Conservation (phyloP, 2,113 vertebrate genomes). For the Vulpes vulpes region DNA sequence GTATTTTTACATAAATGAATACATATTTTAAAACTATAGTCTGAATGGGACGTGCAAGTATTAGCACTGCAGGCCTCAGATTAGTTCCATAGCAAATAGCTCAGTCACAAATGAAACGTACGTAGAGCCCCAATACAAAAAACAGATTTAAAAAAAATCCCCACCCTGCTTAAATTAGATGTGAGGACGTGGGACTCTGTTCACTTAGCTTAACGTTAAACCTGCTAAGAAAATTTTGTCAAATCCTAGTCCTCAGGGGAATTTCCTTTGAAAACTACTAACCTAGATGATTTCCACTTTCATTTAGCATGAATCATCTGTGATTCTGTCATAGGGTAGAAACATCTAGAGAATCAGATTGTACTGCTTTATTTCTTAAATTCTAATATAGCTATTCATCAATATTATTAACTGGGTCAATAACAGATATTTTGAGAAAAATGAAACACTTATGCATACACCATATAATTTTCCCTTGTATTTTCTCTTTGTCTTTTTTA, state of each 20-base stretch:
- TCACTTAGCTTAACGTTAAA: background rate
- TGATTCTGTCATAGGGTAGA: background rate
- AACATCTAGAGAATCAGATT: background rate
- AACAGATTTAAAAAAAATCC: background rate
- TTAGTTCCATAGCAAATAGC: background rate
- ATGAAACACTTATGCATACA: background rate
- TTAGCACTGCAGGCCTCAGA: background rate
- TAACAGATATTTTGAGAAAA: constrained; percentile 51
- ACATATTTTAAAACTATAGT: background rate
- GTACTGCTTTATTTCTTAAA: constrained; percentile 14
- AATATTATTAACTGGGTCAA: background rate
- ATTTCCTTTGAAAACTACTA: constrained; percentile 29
- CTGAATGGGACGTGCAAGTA: background rate
- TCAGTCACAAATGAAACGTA: background rate
- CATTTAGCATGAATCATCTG: background rate
- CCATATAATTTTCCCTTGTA: background rate
- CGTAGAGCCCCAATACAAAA: background rate
- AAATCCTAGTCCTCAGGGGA: background rate
- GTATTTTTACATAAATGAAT: background rate
- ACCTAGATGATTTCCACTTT: background rate
- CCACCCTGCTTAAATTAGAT: background rate
- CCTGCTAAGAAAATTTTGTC: background rate
- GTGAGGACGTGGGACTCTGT: background rate
- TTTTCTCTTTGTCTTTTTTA: background rate
- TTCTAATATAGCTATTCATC: background rate